Evolutionary conservation across 2,113 vertebrate species (phyloP).

Genomic region (Rostratula benghalensis): DNA sequence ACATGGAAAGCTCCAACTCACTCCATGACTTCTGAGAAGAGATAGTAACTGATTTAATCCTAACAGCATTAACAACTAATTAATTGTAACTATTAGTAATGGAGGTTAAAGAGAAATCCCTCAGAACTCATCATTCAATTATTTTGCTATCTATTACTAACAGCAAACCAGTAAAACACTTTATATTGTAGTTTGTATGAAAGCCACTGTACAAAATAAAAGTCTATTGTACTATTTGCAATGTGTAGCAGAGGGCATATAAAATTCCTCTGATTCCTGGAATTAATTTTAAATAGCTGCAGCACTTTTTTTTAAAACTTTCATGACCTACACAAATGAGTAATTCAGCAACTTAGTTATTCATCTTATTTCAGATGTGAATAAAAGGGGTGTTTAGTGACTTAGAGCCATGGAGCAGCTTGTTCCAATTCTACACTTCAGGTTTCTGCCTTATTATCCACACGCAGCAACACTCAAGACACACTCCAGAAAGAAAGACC

Average conservation of each 20-base stretch:
- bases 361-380: slow-evolving; percentile 30
- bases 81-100: slow-evolving; percentile 21
- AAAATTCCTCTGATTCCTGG: slow-evolving; percentile 1
- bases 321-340: slow-evolving; percentile 42
- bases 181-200: not conserved
- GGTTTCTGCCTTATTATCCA: slow-evolving; percentile 34
- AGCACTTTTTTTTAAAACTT: slow-evolving; percentile 5
- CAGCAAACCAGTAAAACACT: not conserved
- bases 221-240: not conserved
- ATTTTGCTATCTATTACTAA: slow-evolving; percentile 27
- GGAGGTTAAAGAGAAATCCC: not conserved
- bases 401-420: slow-evolving; percentile 13
- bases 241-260: not conserved
- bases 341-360: slow-evolving; percentile 25
- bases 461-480: not conserved
- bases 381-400: slow-evolving; percentile 18
- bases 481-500: slow-evolving; percentile 31
- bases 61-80: not conserved
- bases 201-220: not conserved
- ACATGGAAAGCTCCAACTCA: not conserved
- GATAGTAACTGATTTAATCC: slow-evolving; percentile 6
- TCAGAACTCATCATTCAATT: not conserved
- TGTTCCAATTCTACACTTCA: slow-evolving; percentile 42
- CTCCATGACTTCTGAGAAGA: not conserved
- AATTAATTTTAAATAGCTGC: slow-evolving; percentile 48